A percentile compares a stretch with the other conserved stretches of the same genome.
Conservation (phyloP, 1,140 invertebrate species). For the Drosophila littoralis region DNA sequence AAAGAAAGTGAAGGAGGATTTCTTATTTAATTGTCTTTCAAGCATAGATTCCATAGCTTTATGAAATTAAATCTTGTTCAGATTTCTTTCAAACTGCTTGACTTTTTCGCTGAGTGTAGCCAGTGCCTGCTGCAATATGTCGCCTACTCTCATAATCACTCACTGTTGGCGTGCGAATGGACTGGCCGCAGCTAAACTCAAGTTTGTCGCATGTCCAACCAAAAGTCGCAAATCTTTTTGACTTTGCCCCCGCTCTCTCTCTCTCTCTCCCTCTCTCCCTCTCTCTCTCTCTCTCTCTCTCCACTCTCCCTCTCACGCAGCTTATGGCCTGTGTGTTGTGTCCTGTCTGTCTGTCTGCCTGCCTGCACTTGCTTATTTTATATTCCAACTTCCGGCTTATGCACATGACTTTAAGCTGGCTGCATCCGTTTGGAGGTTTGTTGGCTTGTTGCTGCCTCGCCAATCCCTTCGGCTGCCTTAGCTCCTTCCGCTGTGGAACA, state of each 20-base stretch:
- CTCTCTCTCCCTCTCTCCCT: slow-evolving; percentile 5
- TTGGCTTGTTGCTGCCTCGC: slow-evolving; percentile 25
- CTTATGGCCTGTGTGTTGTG: neutral
- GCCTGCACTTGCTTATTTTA: slow-evolving; percentile 72
- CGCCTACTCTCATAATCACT: slow-evolving; percentile 55
- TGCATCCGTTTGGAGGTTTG: slow-evolving; percentile 59
- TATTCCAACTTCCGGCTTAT: slow-evolving; percentile 80
- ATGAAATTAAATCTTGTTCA: too few relatives aligned
- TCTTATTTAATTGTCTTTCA: too few relatives aligned
- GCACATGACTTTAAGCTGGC: slow-evolving; percentile 78
- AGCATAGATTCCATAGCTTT: too few relatives aligned
- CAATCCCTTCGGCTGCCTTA: slow-evolving; percentile 3
- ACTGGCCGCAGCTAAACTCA: slow-evolving; percentile 35
- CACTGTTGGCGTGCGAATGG: slow-evolving; percentile 22
- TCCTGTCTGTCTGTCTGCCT: neutral
- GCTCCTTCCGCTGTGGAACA: slow-evolving; percentile 10
- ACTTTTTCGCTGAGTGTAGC: neutral
- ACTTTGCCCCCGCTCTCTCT: slow-evolving; percentile 30
- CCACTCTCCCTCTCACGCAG: neutral
- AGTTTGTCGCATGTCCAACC: slow-evolving; percentile 41
- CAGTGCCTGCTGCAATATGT: slow-evolving; percentile 23
- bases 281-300: neutral
- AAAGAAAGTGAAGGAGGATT: too few relatives aligned
- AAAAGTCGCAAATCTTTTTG: slow-evolving; percentile 68
- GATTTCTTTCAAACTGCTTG: neutral